Evolutionary conservation across 2,797 vertebrate species (phyloP).

Genomic region (Morus bassanus): DNA sequence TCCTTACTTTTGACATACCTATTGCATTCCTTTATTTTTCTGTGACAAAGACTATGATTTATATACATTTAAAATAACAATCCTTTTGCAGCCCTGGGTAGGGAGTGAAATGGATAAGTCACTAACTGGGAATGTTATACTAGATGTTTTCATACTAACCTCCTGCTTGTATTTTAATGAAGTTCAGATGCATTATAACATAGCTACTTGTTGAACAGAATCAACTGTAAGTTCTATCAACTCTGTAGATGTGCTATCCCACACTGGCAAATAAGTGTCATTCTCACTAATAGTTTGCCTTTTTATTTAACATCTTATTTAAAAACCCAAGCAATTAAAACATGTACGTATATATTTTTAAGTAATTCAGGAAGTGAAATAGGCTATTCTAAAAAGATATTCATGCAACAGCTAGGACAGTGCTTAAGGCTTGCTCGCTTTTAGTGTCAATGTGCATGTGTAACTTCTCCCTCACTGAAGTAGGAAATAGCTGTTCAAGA

Average conservation of each 20-base stretch:
- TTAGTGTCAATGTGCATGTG: background rate
- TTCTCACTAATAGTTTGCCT: background rate
- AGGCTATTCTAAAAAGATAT: background rate
- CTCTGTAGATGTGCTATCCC: background rate
- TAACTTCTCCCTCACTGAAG: background rate
- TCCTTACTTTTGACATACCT: background rate
- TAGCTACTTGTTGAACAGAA: background rate
- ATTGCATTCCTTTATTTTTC: background rate
- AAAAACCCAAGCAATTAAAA: background rate
- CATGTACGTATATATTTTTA: background rate
- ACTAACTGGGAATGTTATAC: background rate
- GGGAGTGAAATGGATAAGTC: background rate
- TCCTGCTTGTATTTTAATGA: background rate
- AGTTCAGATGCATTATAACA: background rate
- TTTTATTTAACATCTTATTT: background rate
- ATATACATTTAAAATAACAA: background rate
- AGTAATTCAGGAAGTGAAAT: background rate
- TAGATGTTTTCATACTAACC: background rate
- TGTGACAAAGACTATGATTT: background rate
- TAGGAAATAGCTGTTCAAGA: background rate
- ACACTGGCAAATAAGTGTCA: fast-evolving
- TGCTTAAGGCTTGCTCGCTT: background rate
- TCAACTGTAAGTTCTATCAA: background rate
- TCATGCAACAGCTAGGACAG: background rate
- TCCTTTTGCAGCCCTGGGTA: background rate